Conservation (phyloP, 2,888 invertebrate genomes). For the Cheilosia scutellata region DNA sequence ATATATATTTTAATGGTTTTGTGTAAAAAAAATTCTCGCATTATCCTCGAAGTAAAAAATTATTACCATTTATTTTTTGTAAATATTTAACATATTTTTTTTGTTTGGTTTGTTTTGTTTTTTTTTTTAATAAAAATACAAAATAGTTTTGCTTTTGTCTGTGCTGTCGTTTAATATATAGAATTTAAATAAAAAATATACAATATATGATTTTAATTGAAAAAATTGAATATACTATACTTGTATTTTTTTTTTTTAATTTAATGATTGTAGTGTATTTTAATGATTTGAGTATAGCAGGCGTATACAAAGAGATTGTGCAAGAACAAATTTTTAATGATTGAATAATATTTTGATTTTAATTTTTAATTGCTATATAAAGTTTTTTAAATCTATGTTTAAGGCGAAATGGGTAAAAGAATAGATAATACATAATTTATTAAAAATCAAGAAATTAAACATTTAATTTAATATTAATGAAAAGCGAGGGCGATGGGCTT, state of each 20-base stretch:
- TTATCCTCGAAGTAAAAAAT: conserved; percentile 59
- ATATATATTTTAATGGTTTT: conserved; percentile 37
- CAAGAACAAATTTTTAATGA: conserved; percentile 53
- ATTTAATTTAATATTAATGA: background rate
- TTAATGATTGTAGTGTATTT: conserved; percentile 30
- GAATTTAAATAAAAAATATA: conserved; percentile 60
- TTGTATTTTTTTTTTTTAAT: conserved; percentile 10
- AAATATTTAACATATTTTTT: conserved; percentile 59
- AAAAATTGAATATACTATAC: conserved; percentile 43
- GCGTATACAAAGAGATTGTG: conserved; percentile 69
- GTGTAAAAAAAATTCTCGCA: conserved; percentile 62
- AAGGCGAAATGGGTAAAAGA: conserved; percentile 5
- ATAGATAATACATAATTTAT: background rate
- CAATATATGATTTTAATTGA: conserved; percentile 21
- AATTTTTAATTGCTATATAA: background rate
- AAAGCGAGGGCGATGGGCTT: background rate
- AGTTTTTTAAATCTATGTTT: background rate
- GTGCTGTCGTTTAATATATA: conserved; percentile 64
- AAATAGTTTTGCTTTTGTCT: conserved; percentile 64
- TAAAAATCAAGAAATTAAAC: background rate
- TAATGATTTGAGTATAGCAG: conserved; percentile 62
- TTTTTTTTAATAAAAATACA: conserved; percentile 65
- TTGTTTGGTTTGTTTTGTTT: conserved; percentile 32
- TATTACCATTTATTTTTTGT: conserved; percentile 41
- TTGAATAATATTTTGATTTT: conserved; percentile 45